Base-by-base conservation (phyloP, 2,888 invertebrate species). In the Acanthosepion pharaonis region DNA sequence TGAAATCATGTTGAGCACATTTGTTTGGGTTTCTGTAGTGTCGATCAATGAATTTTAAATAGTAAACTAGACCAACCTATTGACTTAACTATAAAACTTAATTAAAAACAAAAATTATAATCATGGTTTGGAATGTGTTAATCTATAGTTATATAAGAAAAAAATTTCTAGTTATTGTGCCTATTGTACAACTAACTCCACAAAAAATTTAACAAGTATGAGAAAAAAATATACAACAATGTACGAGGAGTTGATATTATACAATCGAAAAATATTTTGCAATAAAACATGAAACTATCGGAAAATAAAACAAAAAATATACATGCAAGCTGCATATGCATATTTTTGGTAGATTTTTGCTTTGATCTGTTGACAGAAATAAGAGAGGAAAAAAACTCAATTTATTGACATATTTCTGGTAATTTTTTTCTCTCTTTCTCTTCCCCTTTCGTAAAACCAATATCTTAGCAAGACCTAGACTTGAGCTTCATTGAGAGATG, bases 221-320 rank as follows among this genome's bases (percentile, higher is more conserved):
- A 33, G n/a, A 78, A n/a, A 78, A 42, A 78, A 3, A n/a, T n/a
- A 78, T 78, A 4, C 15, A n/a, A 78, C 78, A n/a, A 78, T 78
- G n/a, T 18, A 78, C 15, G 33, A 33, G 15, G n/a, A 78, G 78
- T 78, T 78, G n/a, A 78, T 78, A 78, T 78, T 33, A 78, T 15
- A 78, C 78, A 78, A 78, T 78, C n/a, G 78, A 78, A 78, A 78
- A 78, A 78, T 78, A n/a, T n/a, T 78, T 78, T n/a, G 78, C 78
- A 78, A 78, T 78, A n/a, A 15, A n/a, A n/a, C 15, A 33, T 59
- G 59, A 59, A 59, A 59, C 59, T 59, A 59, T 59, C 25, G 59
- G 59, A 59, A 59, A 59, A 78, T 33, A 18, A n/a, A 78, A n/a
- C 33, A 33, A 78, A n/a, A 78, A 11, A 78, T 15, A 8, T 9